Base-by-base conservation (phyloP, 2,113 vertebrate species). In the Ophthalmolycus amberensis region DNA sequence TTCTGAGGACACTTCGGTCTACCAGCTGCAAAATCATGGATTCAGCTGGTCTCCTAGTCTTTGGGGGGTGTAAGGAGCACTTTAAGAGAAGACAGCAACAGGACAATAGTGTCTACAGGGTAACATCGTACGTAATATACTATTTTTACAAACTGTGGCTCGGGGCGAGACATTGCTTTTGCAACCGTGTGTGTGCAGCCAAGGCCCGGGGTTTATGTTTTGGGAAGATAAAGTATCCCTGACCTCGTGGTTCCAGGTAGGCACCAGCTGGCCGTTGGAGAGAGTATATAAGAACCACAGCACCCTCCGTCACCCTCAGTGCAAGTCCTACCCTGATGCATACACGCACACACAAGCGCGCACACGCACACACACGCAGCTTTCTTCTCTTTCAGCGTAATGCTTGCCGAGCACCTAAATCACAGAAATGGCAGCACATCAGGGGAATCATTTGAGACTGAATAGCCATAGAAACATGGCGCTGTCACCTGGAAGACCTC, bases 351-450 rank as follows among this genome's bases (percentile, higher is more conserved):
- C 1, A 63, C 76, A 60, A 9, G 8, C 38, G 3, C 44, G 8
- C 38, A 3, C 44, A 6, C 76, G 70, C 85, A 73, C 63, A 80
- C 77, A 38, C 27, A 46, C 77, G 42, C 67, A 48, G 50, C 84
- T 88, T 69, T 89, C 84, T 84, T 83, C 87, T 84, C 79, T 87
- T 92, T 92, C 80, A 87, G 80, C 75, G 80, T 80, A 91, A 93
- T 84, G 89, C 89, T 74, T 88, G 85, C 87, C 81, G 75, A 90
- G 84, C 90, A 91, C 87, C 92, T 94, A 94, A 95, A 95, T 94
- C 94, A 95, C 91, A 89, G 87, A 92, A 95, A 95, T 94, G 93
- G 92, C 92, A 89, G 91, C 90, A 85, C 92, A 95, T 95, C 92
- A 96, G 89, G 91, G 89, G 91, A 92, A 94, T 95, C 93, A 95